Evolutionary conservation across 2,797 vertebrate species (phyloP).

Genomic region (Poeciliopsis gracilis): DNA sequence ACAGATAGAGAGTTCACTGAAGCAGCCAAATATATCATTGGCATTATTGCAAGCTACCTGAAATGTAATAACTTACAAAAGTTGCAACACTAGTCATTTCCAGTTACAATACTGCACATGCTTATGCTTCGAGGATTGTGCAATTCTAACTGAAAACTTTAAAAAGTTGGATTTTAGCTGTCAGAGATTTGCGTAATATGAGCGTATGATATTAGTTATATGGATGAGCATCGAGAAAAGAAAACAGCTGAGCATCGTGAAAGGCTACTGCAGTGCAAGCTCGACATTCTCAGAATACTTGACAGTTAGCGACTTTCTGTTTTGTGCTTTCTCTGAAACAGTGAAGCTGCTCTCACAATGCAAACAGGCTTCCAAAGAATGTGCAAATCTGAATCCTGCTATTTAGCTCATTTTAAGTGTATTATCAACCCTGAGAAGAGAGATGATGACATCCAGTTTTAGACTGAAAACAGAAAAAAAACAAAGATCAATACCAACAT

Average conservation of each 20-base stretch:
- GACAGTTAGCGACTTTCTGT: background rate
- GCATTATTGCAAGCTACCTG: background rate
- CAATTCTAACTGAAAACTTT: background rate
- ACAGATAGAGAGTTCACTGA: background rate
- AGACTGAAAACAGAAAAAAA: background rate
- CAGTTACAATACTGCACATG: background rate
- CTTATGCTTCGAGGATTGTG: background rate
- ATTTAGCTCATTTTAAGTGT: background rate
- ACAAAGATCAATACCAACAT: background rate
- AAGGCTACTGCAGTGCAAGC: background rate
- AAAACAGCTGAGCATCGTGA: background rate
- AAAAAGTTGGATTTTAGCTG: background rate
- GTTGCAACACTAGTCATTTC: background rate
- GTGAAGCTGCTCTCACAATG: background rate
- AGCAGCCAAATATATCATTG: background rate
- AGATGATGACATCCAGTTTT: background rate
- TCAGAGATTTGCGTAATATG: background rate
- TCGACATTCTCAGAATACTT: constrained; percentile 9
- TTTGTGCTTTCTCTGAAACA: background rate
- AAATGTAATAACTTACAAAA: background rate
- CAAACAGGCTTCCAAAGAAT: background rate
- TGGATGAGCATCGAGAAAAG: background rate
- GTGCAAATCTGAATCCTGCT: background rate
- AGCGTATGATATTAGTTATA: background rate
- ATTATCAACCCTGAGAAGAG: background rate